Evolutionary conservation across 2,113 vertebrate genomes (phyloP), one percentile per base, ranked within the genome.

Genomic region (Lepisosteus osseus): DNA sequence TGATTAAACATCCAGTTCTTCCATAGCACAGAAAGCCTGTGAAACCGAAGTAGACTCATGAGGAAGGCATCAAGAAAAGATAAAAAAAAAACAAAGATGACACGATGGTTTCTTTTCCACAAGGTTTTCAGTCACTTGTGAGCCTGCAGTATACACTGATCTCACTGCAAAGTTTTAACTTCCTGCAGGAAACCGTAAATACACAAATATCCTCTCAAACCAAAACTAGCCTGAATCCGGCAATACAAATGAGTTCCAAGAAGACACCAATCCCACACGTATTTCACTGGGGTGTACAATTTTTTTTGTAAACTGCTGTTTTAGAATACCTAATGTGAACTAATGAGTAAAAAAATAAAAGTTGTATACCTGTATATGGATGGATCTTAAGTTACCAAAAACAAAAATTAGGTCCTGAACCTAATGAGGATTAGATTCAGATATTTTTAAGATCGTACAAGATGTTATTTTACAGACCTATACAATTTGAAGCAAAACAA

Each of bases 1-100:
- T 95, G 93, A 89, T 95, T 95, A 90, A 95, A 97, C 82, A 95
- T 87, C 94, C 94, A 96, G 82, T 85, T 94, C 89, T 92, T 95
- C 94, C 95, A 96, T 76, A 94, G 76, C 68, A 78, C 47, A 1
- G 91, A 95, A 14, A 97, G 85, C 70, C 90, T 93, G 74, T 93
- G 90, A 76, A 94, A 86, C 74, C 84, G 90, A 71, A 93, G 61
- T 61, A 92, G 86, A 80, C 77, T 95, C 95, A 97, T 95, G 82
- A 77, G 82, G 84, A 83, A 70, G 51, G 68, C 77, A 69, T 77
- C 57, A 65, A 79, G 7, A 55, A 13, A n/a, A 56, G 17, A 61
- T 14, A 61, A 61, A 61, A 12, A 13, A 54, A 69, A 68, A 68
- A 54, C 45, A n/a, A 6, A 78, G 72, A 80, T 9, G 78, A 54